Evolutionary conservation across 2,113 vertebrate species (phyloP), one percentile per base, ranked within the genome.

Genomic region (Microcebus tavaratra): DNA sequence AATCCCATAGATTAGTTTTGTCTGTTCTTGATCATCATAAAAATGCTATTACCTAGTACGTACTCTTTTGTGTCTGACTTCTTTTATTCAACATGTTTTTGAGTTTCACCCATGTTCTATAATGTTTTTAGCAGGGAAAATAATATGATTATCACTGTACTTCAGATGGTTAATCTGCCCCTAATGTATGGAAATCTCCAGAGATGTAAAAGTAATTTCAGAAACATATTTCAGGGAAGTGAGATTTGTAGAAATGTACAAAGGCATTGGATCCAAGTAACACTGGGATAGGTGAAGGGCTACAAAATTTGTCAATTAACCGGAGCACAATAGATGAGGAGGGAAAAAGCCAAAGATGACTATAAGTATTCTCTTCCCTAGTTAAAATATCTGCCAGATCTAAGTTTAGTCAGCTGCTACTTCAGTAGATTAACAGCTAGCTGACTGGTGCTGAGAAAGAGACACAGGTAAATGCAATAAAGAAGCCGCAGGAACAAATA

Each of bases 81-180:
- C 81, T 94, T 95, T 48, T 17, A n/a, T 63, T 88, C 76, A 75
- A 93, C 27, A 88, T 88, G 6, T 53, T 90, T 93, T 67, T 93
- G 86, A 90, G 82, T 72, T 81, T 91, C 59, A 88, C 45, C 45
- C 80, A 94, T 57, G 13, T 85, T 76, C n/a, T 76, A 75, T 95
- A 59, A 68, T 57, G 25, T 88, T 80, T 91, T 50, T 80, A 42
- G 59, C 34, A 90, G 53, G 45, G 78, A 94, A 94, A 82, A 79
- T 55, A 42, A 59, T 90, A 92, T 18, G 36, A 89, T 55, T 12
- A 59, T 31, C 61, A 45, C 36, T 86, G 17, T 76, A 70, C 27
- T 73, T 45, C 80, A 7, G 42, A 88, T 73, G 45, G 86, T 82
- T 81, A 94, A 89, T 63, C 50, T 94, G 17, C 53, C 29, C 31